These are phyloP conservation scores for Labeo catla DNA, from an alignment of 2,113 vertebrate species.

Conservation along the genomic window DNA sequence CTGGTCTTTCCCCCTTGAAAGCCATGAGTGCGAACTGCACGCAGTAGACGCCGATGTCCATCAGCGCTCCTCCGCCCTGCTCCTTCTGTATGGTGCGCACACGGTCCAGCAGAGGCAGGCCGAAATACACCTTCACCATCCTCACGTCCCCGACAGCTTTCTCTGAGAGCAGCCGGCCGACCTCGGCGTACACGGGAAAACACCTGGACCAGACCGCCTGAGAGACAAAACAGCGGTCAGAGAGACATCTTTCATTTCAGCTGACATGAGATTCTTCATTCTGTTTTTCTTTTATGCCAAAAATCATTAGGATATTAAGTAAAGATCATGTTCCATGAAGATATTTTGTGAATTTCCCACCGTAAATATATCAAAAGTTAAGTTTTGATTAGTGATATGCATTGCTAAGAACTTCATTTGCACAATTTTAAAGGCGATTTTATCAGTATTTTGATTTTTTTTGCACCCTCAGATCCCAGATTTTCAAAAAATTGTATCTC, in stretches of 20 bases:
- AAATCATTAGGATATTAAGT: no score
- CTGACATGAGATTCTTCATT: neutral
- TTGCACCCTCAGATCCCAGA: no score
- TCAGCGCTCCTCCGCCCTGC: conserved; percentile 65
- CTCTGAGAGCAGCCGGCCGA: conserved; percentile 68
- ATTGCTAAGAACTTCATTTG: no score
- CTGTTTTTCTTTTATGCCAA: no score
- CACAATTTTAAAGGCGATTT: no score
- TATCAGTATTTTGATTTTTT: no score
- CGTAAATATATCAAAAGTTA: no score
- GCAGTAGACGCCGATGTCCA: conserved; percentile 78
- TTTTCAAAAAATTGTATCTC: no score
- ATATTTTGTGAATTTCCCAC: no score
- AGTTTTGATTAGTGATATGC: no score
- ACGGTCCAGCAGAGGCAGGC: conserved; percentile 61
- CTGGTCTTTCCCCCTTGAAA: conserved; percentile 76
- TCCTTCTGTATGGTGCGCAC: conserved; percentile 67
- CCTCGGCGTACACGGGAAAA: conserved; percentile 69
- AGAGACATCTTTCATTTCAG: neutral
- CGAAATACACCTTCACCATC: conserved; percentile 71
- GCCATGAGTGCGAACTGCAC: conserved; percentile 80
- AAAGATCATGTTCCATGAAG: no score
- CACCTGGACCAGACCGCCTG: conserved; percentile 77
- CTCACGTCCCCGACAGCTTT: conserved; percentile 74
- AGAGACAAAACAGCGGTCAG: neutral